Evolutionary conservation across 2,888 invertebrate genomes (phyloP).

Genomic region (Chelonus formosanus): DNA sequence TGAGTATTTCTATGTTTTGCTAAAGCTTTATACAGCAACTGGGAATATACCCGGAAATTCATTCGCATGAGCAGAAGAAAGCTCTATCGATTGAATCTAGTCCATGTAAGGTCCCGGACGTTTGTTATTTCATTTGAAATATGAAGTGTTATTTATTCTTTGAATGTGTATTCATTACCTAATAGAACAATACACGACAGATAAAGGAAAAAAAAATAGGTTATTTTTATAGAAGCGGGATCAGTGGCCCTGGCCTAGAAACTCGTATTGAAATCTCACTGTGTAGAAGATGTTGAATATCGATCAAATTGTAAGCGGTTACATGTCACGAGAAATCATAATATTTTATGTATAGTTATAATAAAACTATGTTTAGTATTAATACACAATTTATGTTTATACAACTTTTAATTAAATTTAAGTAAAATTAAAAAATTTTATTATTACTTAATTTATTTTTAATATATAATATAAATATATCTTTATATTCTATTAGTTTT

Average conservation of each 20-base stretch:
- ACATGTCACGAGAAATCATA: not conserved
- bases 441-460: too few relatives aligned
- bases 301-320: conserved; percentile 19
- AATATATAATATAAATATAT: too few relatives aligned
- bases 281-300: conserved; percentile 27
- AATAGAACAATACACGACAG: not conserved
- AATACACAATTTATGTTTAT: too few relatives aligned
- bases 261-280: conserved; percentile 42
- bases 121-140: not conserved
- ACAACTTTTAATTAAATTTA: too few relatives aligned
- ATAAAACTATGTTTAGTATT: too few relatives aligned
- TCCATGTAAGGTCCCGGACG: conserved; percentile 18
- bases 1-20: not conserved
- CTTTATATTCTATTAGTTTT: too few relatives aligned
- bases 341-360: too few relatives aligned
- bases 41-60: conserved; percentile 22
- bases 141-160: not conserved
- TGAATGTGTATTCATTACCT: conserved; percentile 1
- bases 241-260: conserved; percentile 45
- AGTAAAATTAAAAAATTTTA: too few relatives aligned
- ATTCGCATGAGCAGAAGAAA: conserved; percentile 11
- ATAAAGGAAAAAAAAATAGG: conserved; percentile 30
- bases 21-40: not conserved
- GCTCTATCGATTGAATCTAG: conserved; percentile 26
- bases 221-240: conserved; percentile 26